A percentile compares a stretch with the other conserved stretches of the same genome.
Conservation (phyloP, 2,113 vertebrate species). For the Columba livia region DNA sequence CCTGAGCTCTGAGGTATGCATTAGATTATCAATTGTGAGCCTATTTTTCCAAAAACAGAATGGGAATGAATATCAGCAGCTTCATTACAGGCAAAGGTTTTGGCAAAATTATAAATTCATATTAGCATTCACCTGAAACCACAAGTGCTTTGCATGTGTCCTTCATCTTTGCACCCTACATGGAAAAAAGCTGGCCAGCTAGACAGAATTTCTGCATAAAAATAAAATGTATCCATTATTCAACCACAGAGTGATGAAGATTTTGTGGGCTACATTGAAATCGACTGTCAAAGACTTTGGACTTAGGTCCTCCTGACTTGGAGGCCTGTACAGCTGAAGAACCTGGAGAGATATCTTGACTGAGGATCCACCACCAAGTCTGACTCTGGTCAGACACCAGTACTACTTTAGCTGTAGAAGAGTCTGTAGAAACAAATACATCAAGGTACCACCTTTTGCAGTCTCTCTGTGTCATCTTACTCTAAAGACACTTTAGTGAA, state of each 20-base stretch:
- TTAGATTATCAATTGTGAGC: neutral
- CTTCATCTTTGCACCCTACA: neutral
- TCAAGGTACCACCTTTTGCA: neutral
- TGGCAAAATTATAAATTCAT: neutral
- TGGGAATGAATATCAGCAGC: neutral
- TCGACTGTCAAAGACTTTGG: neutral
- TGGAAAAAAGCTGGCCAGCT: neutral
- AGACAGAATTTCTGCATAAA: neutral
- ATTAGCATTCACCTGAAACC: neutral
- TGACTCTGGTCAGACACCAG: neutral
- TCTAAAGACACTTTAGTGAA: neutral
- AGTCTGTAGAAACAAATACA: neutral
- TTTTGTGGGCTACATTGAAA: neutral
- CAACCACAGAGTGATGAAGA: neutral
- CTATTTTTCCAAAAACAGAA: neutral
- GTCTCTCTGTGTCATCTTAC: neutral
- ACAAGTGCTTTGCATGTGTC: accelerated
- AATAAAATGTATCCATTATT: neutral
- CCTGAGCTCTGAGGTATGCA: neutral
- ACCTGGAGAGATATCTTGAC: neutral
- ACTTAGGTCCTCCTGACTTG: neutral
- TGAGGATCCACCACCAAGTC: neutral
- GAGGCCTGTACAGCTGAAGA: neutral
- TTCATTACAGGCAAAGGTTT: neutral
- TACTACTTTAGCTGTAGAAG: neutral